Base-by-base conservation (phyloP, 2,888 invertebrate genomes). In the Vanessa cardui region DNA sequence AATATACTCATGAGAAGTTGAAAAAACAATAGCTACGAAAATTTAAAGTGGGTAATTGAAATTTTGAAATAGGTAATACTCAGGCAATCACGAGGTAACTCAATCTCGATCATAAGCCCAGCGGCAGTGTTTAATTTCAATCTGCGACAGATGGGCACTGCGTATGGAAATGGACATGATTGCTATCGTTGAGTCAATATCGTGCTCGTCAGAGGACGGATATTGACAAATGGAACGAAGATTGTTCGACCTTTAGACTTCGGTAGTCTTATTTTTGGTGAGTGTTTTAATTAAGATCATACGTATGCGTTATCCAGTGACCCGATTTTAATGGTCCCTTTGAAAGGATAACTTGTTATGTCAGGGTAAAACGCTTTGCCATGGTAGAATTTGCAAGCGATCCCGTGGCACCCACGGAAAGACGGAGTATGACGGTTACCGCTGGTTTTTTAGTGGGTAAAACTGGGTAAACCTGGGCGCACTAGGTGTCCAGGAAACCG, bases 161-260 rank as follows among this genome's bases (percentile, higher is more conserved):
- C 47, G 59, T 62, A 47, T 74, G 86, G 86, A 88, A 87, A 87
- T 87, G 76, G 77, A 82, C 75, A 70, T 85, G 82, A 87, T 87
- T 87, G 88, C 39, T 39, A 39, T 39, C 39, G 12, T 39, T 39
- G 39, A 39, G 39, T 76, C 87, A 85, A 87, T 87, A 82, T 78
- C 72, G 68, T 72, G 74, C 74, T 79, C 80, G 78, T 84, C 82
- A 74, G 77, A 70, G 63, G 73, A 62, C 86, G 87, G 88, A 87
- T 81, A 84, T 85, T 66, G 72, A 68, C 73, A 83, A 80, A 86
- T 81, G 77, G 72, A 73, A 66, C 71, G 66, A 74, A 77, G 74
- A 77, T 75, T 69, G 46, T 71, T 20, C 12, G 21, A 39, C 56
- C 33, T 54, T 54, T n/a, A 39, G 33, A 39, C 12, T 26, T 56